Evolutionary conservation across 53 echinoderm and acorn worm species (phyloP).

Genomic region (Apostichopus leukothele): DNA sequence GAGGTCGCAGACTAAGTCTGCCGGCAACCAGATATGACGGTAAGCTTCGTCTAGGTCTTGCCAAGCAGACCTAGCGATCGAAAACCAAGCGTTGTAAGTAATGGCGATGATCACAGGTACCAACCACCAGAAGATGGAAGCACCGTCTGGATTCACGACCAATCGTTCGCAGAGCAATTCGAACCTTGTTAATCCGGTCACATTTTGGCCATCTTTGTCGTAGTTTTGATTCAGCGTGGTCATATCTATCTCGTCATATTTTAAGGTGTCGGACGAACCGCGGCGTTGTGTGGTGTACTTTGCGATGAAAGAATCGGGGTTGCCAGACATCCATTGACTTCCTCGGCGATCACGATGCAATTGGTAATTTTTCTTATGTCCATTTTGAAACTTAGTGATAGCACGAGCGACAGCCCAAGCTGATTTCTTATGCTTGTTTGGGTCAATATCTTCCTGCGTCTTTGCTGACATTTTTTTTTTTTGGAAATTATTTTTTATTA

Average conservation of each 20-base stretch:
- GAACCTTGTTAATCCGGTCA: not conserved
- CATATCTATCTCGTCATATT: not conserved
- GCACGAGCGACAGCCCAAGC: constrained; percentile 30
- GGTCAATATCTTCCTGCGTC: too few relatives aligned
- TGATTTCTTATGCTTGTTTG: not conserved
- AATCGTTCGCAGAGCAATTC: not conserved
- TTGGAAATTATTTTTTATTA: too few relatives aligned
- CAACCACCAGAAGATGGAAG: constrained; percentile 81
- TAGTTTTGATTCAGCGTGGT: not conserved
- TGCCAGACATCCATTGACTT: constrained; percentile 6
- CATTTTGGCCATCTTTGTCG: too few relatives aligned
- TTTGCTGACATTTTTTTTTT: too few relatives aligned
- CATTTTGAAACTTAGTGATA: constrained; percentile 1
- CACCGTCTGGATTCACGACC: constrained; percentile 69
- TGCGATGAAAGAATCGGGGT: constrained; percentile 33
- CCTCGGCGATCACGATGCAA: constrained; percentile 9
- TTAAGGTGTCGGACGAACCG: not conserved
- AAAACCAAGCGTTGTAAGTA: constrained; percentile 82
- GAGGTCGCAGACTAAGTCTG: constrained; percentile 76
- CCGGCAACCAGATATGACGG: constrained; percentile 53
- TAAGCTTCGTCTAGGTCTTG: constrained; percentile 53
- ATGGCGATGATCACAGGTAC: constrained; percentile 66
- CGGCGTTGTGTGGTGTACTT: constrained; percentile 21
- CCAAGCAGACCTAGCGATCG: constrained; percentile 84
- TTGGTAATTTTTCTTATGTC: not conserved